phyloP scores from a whole-genome alignment of 2,113 vertebrate species.

The Mastomys coucha region DNA sequence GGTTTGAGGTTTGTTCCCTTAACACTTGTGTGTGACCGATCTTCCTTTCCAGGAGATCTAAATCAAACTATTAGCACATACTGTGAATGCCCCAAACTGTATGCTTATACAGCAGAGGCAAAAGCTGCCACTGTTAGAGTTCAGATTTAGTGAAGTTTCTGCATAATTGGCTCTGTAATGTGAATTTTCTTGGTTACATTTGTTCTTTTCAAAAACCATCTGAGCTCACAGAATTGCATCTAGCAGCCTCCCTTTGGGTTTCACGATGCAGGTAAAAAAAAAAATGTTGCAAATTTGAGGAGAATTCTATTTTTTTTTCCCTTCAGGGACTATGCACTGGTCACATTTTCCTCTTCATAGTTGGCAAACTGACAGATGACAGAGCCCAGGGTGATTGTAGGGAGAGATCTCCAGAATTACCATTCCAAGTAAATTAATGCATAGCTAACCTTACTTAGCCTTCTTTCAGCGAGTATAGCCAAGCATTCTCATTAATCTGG shows the following conservation, averaged over 20 bases:
- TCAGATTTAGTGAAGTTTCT: constrained; percentile 57
- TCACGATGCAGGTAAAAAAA: constrained; percentile 55
- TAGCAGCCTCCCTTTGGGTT: background rate
- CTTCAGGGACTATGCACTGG: background rate
- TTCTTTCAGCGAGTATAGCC: constrained; percentile 31
- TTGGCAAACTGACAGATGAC: constrained; percentile 64
- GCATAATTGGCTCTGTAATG: constrained; percentile 52
- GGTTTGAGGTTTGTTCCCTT: constrained; percentile 15
- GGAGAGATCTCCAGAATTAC: constrained; percentile 46
- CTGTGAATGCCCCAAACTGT: constrained; percentile 23
- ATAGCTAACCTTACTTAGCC: constrained; percentile 38
- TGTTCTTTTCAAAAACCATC: constrained; percentile 66
- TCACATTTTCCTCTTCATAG: constrained; percentile 50
- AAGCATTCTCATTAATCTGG: constrained; percentile 65
- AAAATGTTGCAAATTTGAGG: constrained; percentile 50
- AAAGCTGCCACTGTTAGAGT: constrained; percentile 44
- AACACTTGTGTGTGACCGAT: background rate
- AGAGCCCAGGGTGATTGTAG: constrained; percentile 4
- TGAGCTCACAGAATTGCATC: constrained; percentile 59
- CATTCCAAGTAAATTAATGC: constrained; percentile 36
- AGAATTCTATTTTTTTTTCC: constrained; percentile 62
- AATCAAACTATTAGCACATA: background rate
- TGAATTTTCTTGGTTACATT: constrained; percentile 58
- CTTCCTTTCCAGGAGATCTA: constrained; percentile 61
- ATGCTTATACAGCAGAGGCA: constrained; percentile 1